These are phyloP conservation scores for Onychostruthus taczanowskii DNA, from an alignment of 2,113 vertebrate genomes.

Conservation along the genomic window DNA sequence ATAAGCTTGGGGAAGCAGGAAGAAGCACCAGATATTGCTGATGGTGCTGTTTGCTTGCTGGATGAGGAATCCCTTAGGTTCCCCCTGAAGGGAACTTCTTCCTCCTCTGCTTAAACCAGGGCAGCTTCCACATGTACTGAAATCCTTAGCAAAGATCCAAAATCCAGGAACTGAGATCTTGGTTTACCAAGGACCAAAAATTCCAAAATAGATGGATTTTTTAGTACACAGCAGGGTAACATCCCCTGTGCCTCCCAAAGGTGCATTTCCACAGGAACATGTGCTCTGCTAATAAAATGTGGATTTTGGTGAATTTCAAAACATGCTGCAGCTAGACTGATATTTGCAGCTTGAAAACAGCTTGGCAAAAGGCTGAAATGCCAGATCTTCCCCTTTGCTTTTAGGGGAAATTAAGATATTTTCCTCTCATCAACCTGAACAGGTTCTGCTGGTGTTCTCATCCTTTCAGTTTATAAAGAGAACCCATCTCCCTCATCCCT, in stretches of 20 bases:
- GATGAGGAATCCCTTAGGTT: neutral
- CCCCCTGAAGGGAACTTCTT: neutral
- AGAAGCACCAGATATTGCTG: neutral
- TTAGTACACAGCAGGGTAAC: rapidly evolving
- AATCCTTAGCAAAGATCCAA: neutral
- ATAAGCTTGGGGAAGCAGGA: neutral
- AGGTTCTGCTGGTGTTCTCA: neutral
- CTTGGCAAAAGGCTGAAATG: neutral
- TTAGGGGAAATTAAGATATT: neutral
- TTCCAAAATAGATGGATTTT: neutral
- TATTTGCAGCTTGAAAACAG: neutral
- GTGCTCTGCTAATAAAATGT: rapidly evolving
- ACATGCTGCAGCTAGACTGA: neutral
- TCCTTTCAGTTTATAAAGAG: neutral
- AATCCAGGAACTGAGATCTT: neutral
- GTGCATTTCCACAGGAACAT: rapidly evolving
- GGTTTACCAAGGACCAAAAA: neutral
- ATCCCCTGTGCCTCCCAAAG: neutral
- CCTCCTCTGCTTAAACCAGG: neutral
- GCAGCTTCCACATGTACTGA: neutral
- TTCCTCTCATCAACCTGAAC: neutral
- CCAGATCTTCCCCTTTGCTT: neutral
- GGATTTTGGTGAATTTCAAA: neutral
- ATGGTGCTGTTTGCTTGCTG: neutral
- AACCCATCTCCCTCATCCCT: rapidly evolving